Evolutionary conservation across 2,113 vertebrate species (phyloP), one percentile per base, ranked within the genome.

Genomic region (Helogale parvula): DNA sequence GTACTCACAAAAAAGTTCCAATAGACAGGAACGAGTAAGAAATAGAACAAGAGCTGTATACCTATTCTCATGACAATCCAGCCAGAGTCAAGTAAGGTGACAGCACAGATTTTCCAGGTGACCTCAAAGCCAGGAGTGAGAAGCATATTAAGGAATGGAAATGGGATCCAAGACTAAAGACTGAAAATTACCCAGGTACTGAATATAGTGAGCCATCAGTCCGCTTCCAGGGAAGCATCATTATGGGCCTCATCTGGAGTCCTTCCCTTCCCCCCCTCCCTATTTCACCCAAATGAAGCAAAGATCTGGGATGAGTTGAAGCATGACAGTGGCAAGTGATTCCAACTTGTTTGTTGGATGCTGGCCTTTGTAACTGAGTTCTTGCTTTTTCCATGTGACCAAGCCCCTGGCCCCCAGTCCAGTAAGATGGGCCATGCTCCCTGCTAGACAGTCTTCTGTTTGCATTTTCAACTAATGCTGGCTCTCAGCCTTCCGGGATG

Each of bases 141-240:
- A 88, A 65, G 60, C 25, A 33, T 66, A 23, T 89, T 82, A 77
- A 82, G 92, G 50, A 97, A 85, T 66, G 57, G 41, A 84, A 74
- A 65, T 79, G 17, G 14, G 21, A 50, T 65, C 52, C 35, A 71
- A 87, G 72, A 2, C 47, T 65, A 33, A 88, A 80, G 65, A 35
- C 65, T 57, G 8, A 66, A 47, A 16, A 50, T 16, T 57, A 15
- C 65, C 68, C 45, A 68, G 33, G 27, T 66, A 19, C 29, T 7
- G 74, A 88, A 35, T 60, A 35, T 7, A 16, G 35, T 77, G 23
- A 52, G 27, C 27, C 65, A 23, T 31, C 12, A 13, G 2, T 33
- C 10, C 47, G 33, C 71, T 63, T 81, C 25, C 8, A 12, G 2
- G 10, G 27, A 19, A 13, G 12, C 54, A 27, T 47, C 31, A 16